Evolutionary conservation across 2,888 invertebrate species (phyloP), one percentile per base, ranked within the genome.

Genomic region (Stenolophus ochropezus): DNA sequence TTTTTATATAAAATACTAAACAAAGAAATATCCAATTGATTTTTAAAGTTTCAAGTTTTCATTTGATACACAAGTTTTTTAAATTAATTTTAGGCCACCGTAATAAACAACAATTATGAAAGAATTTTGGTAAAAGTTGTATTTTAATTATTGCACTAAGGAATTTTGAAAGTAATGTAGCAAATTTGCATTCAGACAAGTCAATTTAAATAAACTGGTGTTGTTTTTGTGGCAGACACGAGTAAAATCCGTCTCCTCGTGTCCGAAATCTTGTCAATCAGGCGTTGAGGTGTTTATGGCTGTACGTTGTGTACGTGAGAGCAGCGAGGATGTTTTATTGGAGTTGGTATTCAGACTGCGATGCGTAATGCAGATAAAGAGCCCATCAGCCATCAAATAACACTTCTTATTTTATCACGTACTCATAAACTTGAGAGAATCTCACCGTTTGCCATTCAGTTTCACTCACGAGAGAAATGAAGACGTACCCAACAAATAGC

Each of bases 361-460:
- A 61, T 25, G 61, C 23, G 61, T 23, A 23, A 61, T 61, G 61
- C 25, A 23, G 61, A 69, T 69, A 69, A 69, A 69, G 33, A 42
- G 33, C 65, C 65, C 65, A 69, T 42, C 65, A 33, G 18, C 65
- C 65, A 69, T 69, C 65, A 69, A 33, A 69, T 69, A 69, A 33
- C 33, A 69, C 65, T 69, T 69, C 33, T 33, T 69, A 33, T 69
- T 33, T 61, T 33, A 69, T 69, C 65, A 69, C 65, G 65, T 69
- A 42, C 14, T 18, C 27, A 69, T 69, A 69, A 69, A 69, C 18
- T 69, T 61, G 61, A 11, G 25, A 25, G 61, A 61, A 61, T 56
- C 21, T 20, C 20, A 8, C 56, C 56, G 18, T 20, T 21, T 56
- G 6, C 56, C 56, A 20, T 20, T 21, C 21, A 18, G 56, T 56